phyloP scores from a whole-genome alignment of 2,797 vertebrate species.

The Chaunax sp. region DNA sequence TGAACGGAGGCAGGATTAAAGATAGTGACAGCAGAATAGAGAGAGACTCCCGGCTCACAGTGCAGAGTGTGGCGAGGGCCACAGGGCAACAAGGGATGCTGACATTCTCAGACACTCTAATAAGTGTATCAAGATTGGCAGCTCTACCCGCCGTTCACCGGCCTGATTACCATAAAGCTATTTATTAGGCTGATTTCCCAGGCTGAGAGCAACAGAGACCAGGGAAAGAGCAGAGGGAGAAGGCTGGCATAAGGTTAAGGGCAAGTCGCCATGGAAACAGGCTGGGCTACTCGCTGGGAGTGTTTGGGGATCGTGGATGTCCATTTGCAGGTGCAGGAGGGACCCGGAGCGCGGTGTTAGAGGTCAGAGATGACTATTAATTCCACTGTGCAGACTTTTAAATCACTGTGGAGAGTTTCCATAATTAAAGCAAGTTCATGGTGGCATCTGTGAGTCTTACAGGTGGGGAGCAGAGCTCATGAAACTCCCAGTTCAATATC shows the following conservation, averaged over 20 bases:
- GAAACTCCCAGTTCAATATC: not conserved
- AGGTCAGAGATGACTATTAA: constrained; percentile 35
- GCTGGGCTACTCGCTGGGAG: constrained; percentile 41
- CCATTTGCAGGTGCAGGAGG: constrained; percentile 65
- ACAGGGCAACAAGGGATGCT: constrained; percentile 56
- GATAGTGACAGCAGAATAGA: constrained; percentile 2
- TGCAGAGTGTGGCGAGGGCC: constrained; percentile 17
- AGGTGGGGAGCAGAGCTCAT: constrained; percentile 24
- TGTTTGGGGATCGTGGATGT: constrained; percentile 66
- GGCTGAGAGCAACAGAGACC: constrained; percentile 73
- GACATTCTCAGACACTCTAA: constrained; percentile 78
- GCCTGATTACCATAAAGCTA: constrained; percentile 90
- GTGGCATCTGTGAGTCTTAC: constrained; percentile 27
- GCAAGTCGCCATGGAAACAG: constrained; percentile 80
- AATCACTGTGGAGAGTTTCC: constrained; percentile 17
- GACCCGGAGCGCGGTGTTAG: constrained; percentile 27
- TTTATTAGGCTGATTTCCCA: constrained; percentile 89
- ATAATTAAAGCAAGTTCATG: constrained; percentile 1
- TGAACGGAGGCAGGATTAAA: constrained; percentile 10
- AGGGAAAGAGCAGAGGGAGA: constrained; percentile 37
- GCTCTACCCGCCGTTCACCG: constrained; percentile 69
- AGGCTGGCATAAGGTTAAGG: constrained; percentile 64
- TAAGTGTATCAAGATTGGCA: constrained; percentile 87
- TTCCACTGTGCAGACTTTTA: constrained; percentile 5
- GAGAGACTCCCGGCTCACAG: not conserved